Evolutionary conservation across 2,113 vertebrate species (phyloP).

Genomic region (Mesoclemmys tuberculata): DNA sequence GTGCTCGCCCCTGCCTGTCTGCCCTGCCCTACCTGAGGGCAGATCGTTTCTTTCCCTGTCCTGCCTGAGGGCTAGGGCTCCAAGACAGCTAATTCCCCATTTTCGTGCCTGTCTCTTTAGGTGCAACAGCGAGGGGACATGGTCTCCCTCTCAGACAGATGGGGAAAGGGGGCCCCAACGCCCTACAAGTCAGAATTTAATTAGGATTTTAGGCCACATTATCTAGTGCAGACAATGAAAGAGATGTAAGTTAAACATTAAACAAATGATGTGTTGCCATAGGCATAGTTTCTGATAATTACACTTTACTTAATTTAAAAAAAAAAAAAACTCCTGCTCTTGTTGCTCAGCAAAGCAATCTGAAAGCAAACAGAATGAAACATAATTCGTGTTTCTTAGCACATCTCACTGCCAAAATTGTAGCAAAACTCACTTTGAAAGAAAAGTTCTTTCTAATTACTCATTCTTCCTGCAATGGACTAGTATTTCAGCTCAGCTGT

Average conservation of each 20-base stretch:
- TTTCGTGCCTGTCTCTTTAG: too few species aligned
- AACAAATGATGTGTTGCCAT: neutral
- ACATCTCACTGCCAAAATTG: neutral
- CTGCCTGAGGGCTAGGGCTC: too few species aligned
- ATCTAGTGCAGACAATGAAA: neutral
- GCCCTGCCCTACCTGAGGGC: too few species aligned
- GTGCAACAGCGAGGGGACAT: too few species aligned
- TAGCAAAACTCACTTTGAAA: neutral
- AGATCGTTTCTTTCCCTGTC: too few species aligned
- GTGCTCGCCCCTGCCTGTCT: too few species aligned
- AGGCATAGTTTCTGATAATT: neutral
- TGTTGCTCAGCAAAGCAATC: neutral
- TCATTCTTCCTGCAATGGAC: conserved; percentile 24
- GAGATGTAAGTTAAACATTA: neutral
- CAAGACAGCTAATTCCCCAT: too few species aligned
- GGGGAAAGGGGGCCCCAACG: too few species aligned
- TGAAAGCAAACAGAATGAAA: neutral
- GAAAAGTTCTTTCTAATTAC: neutral
- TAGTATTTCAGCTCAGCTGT: conserved; percentile 5
- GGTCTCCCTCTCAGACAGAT: too few species aligned
- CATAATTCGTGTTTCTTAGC: neutral
- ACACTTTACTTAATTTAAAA: neutral
- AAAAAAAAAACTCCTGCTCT: neutral
- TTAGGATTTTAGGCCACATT: neutral
- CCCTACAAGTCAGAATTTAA: neutral